A percentile compares a stretch with the other conserved stretches of the same genome.
Conservation (phyloP, 2,888 invertebrate genomes). For the Cheilosia soror region DNA sequence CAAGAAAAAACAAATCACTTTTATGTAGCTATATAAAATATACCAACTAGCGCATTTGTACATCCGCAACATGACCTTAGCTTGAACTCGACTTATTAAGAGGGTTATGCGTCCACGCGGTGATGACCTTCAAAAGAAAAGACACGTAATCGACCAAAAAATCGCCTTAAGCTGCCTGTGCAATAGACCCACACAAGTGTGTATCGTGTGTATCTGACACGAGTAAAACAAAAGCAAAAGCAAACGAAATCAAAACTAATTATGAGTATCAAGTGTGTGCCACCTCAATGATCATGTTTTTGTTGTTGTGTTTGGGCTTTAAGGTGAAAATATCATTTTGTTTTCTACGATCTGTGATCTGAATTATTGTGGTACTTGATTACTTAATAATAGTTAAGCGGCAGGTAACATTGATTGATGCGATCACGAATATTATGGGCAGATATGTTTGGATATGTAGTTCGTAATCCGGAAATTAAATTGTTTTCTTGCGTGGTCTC, state of each 20-base stretch:
- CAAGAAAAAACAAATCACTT: no score
- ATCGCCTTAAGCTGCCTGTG: background rate
- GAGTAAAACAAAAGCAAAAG: background rate
- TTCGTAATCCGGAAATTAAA: background rate
- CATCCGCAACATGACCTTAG: background rate
- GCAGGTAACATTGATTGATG: slow-evolving; percentile 39
- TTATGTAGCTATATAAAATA: no score
- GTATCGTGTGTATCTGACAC: no score
- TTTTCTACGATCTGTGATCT: slow-evolving; percentile 21
- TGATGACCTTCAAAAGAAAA: background rate
- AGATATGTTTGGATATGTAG: background rate
- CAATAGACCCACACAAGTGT: background rate
- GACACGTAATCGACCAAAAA: background rate
- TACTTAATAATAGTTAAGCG: slow-evolving; percentile 30
- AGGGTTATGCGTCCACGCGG: background rate
- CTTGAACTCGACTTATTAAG: background rate
- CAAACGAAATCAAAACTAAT: slow-evolving; percentile 1
- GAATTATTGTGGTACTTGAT: slow-evolving; percentile 36
- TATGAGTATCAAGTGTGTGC: background rate
- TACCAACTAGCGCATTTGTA: background rate
- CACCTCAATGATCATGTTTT: background rate
- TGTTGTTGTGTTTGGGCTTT: background rate
- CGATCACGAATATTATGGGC: slow-evolving; percentile 25
- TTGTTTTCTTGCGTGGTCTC: background rate
- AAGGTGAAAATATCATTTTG: background rate